A percentile compares a stretch with the other conserved stretches of the same genome.
These are phyloP conservation scores for Microcebus jonahi DNA, from an alignment of 2,113 vertebrate species.

Conservation along the genomic window DNA sequence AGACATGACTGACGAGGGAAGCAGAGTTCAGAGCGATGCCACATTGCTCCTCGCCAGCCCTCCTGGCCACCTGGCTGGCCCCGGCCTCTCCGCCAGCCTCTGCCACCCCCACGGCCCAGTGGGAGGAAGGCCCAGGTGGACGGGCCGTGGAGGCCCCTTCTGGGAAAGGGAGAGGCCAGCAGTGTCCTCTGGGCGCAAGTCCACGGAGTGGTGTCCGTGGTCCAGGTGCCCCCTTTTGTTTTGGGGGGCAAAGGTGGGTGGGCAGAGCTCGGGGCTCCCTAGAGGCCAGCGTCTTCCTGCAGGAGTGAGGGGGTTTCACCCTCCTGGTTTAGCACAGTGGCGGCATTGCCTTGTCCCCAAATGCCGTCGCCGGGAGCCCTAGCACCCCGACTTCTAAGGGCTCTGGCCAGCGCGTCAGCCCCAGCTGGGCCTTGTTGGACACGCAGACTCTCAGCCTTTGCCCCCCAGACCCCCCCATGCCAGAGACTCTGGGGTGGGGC, in stretches of 20 bases:
- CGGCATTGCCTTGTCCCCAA: background rate
- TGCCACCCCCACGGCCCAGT: background rate
- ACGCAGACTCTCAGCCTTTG: background rate
- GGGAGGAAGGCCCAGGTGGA: background rate
- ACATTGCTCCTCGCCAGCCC: too few relatives aligned
- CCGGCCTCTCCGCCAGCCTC: background rate
- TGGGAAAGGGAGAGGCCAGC: background rate
- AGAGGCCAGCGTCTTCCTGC: background rate
- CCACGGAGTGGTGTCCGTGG: background rate
- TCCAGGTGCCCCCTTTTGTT: background rate
- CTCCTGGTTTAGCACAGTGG: background rate
- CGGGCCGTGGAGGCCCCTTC: background rate
- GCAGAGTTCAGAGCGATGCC: background rate
- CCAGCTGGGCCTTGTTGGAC: background rate
- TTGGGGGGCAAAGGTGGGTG: too few relatives aligned
- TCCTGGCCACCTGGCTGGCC: too few relatives aligned
- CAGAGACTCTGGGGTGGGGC: background rate
- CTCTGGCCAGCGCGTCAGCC: background rate
- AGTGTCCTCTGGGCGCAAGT: too few relatives aligned
- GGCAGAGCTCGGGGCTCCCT: background rate
- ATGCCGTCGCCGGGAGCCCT: background rate
- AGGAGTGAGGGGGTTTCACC: background rate
- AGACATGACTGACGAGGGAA: too few relatives aligned
- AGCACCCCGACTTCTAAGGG: background rate
- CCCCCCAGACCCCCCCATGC: background rate